phyloP scores from a whole-genome alignment of 2,888 invertebrate species.

The Pheosia gnoma region DNA sequence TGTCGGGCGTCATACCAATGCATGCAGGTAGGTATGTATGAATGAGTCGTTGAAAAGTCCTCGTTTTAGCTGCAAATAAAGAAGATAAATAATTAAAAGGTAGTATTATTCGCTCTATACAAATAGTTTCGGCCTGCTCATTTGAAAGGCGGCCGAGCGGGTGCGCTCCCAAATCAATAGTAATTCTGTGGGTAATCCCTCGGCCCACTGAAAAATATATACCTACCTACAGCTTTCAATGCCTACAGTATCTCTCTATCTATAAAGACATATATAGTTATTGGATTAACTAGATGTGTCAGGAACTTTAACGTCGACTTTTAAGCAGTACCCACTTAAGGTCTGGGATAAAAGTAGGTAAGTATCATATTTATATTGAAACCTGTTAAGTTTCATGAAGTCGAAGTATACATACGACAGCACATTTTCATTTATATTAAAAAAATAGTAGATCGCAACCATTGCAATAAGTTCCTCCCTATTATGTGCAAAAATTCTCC shows the following conservation, averaged over 20 bases:
- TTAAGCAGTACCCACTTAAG: too few relatives aligned
- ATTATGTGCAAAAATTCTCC: constrained; percentile 28
- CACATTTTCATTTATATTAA: too few relatives aligned
- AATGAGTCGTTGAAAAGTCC: too few relatives aligned
- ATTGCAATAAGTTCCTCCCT: background rate
- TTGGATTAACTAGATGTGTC: background rate
- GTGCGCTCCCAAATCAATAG: constrained; percentile 80
- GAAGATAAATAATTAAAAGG: background rate
- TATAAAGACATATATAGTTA: background rate
- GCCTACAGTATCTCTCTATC: background rate
- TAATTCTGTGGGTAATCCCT: constrained; percentile 80
- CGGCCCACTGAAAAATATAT: constrained; percentile 73
- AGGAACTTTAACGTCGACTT: background rate
- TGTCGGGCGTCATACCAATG: too few relatives aligned
- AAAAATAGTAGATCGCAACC: background rate
- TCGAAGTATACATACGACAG: too few relatives aligned
- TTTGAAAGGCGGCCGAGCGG: constrained; percentile 80
- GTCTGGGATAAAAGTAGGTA: too few relatives aligned
- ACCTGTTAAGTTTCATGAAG: too few relatives aligned
- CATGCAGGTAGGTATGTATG: too few relatives aligned
- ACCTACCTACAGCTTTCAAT: constrained; percentile 35
- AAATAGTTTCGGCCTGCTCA: constrained; percentile 66
- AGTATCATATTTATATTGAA: too few relatives aligned
- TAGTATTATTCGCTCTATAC: constrained; percentile 56
- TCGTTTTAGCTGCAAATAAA: too few relatives aligned